Percentiles rank a stretch among this genome's conserved stretches.
These are phyloP conservation scores for Hassar affinis DNA, from an alignment of 2,113 vertebrate genomes.

Conservation along the genomic window DNA sequence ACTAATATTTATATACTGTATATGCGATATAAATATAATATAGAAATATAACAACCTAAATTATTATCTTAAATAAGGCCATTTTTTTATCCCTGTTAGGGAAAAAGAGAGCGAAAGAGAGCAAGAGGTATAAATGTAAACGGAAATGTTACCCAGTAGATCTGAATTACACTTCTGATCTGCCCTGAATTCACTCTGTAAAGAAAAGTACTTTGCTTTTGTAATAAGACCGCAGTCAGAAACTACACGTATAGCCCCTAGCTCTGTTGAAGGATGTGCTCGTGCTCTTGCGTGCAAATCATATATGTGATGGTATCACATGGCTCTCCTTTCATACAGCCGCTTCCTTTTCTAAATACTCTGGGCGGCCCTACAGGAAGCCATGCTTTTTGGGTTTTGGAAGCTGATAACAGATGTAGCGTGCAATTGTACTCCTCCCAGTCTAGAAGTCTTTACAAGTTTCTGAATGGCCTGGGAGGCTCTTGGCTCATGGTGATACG, in stretches of 20 bases:
- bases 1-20: too few relatives aligned
- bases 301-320: slow-evolving; percentile 49
- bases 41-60: neutral
- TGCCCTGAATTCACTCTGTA: neutral
- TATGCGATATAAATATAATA: neutral
- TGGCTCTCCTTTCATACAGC: slow-evolving; percentile 34
- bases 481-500: slow-evolving; percentile 52
- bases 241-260: neutral
- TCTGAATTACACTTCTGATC: neutral
- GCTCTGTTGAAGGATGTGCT: neutral
- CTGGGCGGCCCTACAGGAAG: slow-evolving; percentile 63
- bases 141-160: neutral
- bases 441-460: slow-evolving; percentile 28
- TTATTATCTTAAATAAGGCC: neutral
- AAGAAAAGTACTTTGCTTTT: neutral
- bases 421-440: slow-evolving; percentile 49
- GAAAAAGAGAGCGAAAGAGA: neutral
- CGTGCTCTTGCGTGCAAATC: slow-evolving; percentile 37
- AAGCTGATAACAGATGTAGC: slow-evolving; percentile 57
- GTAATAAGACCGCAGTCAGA: neutral
- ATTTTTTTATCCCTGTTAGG: neutral
- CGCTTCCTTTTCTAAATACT: slow-evolving; percentile 61
- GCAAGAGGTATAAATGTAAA: neutral
- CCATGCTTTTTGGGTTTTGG: slow-evolving; percentile 51
- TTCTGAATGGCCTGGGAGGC: slow-evolving; percentile 42